phyloP scores from a whole-genome alignment of 2,888 invertebrate species.

The Andrena trimmerana region DNA sequence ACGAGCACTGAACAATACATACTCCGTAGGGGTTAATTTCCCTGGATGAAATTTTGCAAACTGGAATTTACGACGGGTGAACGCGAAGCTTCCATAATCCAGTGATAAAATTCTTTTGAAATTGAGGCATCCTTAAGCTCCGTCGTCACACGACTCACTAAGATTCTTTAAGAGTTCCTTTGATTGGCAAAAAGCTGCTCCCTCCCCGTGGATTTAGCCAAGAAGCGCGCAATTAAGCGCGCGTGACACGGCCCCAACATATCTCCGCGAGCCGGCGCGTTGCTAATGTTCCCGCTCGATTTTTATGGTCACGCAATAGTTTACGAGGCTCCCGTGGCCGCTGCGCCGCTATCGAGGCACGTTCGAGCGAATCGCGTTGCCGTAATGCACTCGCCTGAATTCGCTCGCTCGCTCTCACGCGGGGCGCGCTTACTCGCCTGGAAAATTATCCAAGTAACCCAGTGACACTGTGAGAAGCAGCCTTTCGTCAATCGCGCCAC shows the following conservation, averaged over 20 bases:
- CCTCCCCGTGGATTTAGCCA: background rate
- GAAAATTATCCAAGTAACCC: conserved; percentile 72
- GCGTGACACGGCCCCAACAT: conserved; percentile 37
- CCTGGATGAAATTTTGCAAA: too few relatives aligned
- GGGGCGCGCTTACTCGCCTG: conserved; percentile 67
- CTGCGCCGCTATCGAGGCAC: conserved; percentile 42
- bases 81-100: too few relatives aligned
- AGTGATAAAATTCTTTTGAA: too few relatives aligned
- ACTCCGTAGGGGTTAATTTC: too few relatives aligned
- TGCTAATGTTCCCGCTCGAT: conserved; percentile 54
- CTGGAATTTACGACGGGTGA: too few relatives aligned
- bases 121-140: too few relatives aligned
- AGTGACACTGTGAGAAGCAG: conserved; percentile 69
- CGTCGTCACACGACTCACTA: too few relatives aligned
- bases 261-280: conserved; percentile 34
- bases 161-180: background rate
- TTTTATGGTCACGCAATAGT: conserved; percentile 53
- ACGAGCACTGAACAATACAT: background rate
- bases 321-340: conserved; percentile 55
- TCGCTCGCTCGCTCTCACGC: conserved; percentile 70
- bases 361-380: conserved; percentile 56
- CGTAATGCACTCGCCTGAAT: conserved; percentile 52
- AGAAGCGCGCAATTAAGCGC: conserved; percentile 43
- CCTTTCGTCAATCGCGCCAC: conserved; percentile 41
- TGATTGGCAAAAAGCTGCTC: background rate